Base-by-base conservation (phyloP, 2,888 invertebrate species). In the Heliconius erato region DNA sequence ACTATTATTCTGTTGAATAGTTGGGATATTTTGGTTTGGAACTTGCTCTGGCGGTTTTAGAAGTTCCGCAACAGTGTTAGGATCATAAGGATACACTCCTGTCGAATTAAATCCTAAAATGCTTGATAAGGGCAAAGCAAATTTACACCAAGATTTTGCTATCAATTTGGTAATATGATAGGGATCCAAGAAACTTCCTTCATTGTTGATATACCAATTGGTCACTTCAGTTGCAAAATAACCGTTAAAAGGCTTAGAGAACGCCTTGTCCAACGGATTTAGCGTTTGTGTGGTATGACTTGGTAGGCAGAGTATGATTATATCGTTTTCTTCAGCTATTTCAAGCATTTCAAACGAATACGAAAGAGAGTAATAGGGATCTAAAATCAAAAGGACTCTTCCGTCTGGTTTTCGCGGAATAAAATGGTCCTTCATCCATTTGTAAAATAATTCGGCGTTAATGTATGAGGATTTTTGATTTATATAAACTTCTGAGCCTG, bases 381-480 rank as follows among this genome's bases (percentile, higher is more conserved):
- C 79, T n/a, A 79, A 35, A 63, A 79, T 32, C 14, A 80, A 69
- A n/a, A 80, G 79, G 11, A 59, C 65, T 65, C 65, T 74, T 40
- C 79, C 72, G 26, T 32, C 19, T 7, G 59, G 40, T 44, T 80
- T 80, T 16, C 63, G 59, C 23, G 65, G 80, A 14, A 74, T 44
- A 32, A 74, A 74, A 74, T 74, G 44, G 2, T 80, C 44, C 23
- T 40, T 74, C 54, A 80, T 63, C 80, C 80, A 80, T 26, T 80
- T 28, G 26, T 65, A 35, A 67, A 80, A 80, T 35, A 80, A 67
- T 23, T 80, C 74, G 19, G 44, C 65, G 54, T 67, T 80, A 9
- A 80, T 80, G 28, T 80, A 80, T 1, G 80, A 74, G 2, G 80
- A 80, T 74, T 80, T 80, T 67, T 74, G 26, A 49, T 74, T 80